Conservation (phyloP, 1,140 invertebrate genomes). For the Listronotus oregonensis region DNA sequence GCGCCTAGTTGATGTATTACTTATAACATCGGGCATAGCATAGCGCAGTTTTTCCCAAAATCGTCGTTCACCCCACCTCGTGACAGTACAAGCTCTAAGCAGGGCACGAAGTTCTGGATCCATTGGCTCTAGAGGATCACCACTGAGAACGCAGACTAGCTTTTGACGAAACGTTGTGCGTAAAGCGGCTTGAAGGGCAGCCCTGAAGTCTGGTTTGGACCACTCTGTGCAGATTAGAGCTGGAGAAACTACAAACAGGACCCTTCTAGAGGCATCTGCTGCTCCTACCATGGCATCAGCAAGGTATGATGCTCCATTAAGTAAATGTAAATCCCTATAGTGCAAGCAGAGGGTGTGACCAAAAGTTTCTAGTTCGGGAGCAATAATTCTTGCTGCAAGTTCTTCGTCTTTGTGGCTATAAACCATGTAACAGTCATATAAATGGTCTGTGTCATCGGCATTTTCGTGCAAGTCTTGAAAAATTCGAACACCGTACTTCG, state of each 20-base stretch:
- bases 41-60: slow-evolving; percentile 91
- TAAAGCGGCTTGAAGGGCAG: slow-evolving; percentile 73
- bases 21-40: slow-evolving; percentile 77
- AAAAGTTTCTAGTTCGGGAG: slow-evolving; percentile 77
- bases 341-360: slow-evolving; percentile 76
- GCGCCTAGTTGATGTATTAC: slow-evolving; percentile 40
- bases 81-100: slow-evolving; percentile 81
- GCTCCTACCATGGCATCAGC: slow-evolving; percentile 77
- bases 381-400: slow-evolving; percentile 77
- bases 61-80: slow-evolving; percentile 82
- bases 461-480: slow-evolving; percentile 64
- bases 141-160: slow-evolving; percentile 71
- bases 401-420: slow-evolving; percentile 85
- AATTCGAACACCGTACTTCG: slow-evolving; percentile 73
- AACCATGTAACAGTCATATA: slow-evolving; percentile 87
- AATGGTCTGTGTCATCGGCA: slow-evolving; percentile 68
- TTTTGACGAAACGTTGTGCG: slow-evolving; percentile 76
- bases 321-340: slow-evolving; percentile 72
- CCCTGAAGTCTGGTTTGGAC: slow-evolving; percentile 72
- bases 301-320: slow-evolving; percentile 66
- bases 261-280: slow-evolving; percentile 73
- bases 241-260: slow-evolving; percentile 75
- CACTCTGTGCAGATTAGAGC: slow-evolving; percentile 77
- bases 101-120: slow-evolving; percentile 83
- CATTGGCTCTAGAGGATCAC: slow-evolving; percentile 67